These are phyloP conservation scores for Bombus breviceps DNA, from an alignment of 1,140 invertebrate genomes.

Conservation along the genomic window DNA sequence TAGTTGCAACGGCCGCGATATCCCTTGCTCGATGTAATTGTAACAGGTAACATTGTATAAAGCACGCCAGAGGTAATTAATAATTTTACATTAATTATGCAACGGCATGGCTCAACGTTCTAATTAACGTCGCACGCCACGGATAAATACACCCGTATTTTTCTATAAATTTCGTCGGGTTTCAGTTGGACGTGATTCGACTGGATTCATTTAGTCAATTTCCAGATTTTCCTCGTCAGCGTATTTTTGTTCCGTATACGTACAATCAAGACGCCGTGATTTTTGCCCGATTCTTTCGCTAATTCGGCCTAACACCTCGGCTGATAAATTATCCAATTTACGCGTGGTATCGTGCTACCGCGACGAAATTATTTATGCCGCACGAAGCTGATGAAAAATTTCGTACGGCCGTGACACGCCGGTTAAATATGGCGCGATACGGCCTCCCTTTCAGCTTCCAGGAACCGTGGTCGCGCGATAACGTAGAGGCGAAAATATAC, in stretches of 20 bases:
- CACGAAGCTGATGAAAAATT: conserved; percentile 41
- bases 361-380: conserved; percentile 16
- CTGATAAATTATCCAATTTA: conserved; percentile 42
- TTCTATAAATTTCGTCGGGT: not conserved
- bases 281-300: conserved; percentile 1
- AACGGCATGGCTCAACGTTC: conserved; percentile 32
- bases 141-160: not conserved
- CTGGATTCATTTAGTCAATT: not conserved
- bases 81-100: conserved; percentile 55
- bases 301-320: not conserved
- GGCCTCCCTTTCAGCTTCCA: not conserved
- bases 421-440: conserved; percentile 42
- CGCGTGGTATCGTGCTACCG: not conserved
- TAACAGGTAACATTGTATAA: conserved; percentile 46
- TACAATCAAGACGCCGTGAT: not conserved
- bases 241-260: not conserved
- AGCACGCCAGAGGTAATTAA: conserved; percentile 36
- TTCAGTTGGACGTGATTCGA: not conserved
- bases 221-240: not conserved
- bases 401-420: conserved; percentile 20
- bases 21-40: conserved; percentile 34
- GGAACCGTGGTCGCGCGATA: conserved; percentile 19
- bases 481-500: conserved; percentile 21
- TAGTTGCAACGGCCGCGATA: conserved; percentile 19
- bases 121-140: conserved; percentile 31